Evolutionary conservation across 2,888 invertebrate species (phyloP).

Genomic region (Metopia argyrocephala): DNA sequence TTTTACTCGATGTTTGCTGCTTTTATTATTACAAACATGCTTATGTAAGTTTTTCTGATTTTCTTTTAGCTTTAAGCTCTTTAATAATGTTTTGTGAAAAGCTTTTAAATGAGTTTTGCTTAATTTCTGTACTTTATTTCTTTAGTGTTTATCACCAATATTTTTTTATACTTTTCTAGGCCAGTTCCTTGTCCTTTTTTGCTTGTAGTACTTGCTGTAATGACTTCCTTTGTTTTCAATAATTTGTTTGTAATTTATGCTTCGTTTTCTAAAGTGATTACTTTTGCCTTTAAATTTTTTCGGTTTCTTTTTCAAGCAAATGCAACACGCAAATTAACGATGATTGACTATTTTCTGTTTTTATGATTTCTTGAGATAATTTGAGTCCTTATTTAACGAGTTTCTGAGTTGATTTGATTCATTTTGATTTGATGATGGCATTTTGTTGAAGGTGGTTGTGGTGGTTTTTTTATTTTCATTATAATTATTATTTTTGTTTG

Average conservation of each 20-base stretch:
- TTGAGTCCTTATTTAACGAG: background rate
- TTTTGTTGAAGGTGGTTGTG: slow-evolving; percentile 62
- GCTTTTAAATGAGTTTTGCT: no score
- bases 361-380: background rate
- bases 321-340: background rate
- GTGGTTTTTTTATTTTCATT: slow-evolving; percentile 70
- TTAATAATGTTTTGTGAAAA: background rate
- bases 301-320: background rate
- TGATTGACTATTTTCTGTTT: background rate
- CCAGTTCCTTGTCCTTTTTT: background rate
- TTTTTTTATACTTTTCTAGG: background rate
- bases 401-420: background rate
- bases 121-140: no score
- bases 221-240: no score
- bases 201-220: background rate
- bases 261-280: background rate
- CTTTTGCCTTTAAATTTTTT: background rate
- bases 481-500: slow-evolving; percentile 38
- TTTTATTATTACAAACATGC: background rate
- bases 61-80: background rate
- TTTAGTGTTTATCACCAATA: no score
- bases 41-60: background rate
- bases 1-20: no score
- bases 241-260: no score
- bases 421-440: slow-evolving; percentile 35